Base-by-base conservation (phyloP, 2,797 vertebrate species). In the Acrossocheilus wenchowensis region DNA sequence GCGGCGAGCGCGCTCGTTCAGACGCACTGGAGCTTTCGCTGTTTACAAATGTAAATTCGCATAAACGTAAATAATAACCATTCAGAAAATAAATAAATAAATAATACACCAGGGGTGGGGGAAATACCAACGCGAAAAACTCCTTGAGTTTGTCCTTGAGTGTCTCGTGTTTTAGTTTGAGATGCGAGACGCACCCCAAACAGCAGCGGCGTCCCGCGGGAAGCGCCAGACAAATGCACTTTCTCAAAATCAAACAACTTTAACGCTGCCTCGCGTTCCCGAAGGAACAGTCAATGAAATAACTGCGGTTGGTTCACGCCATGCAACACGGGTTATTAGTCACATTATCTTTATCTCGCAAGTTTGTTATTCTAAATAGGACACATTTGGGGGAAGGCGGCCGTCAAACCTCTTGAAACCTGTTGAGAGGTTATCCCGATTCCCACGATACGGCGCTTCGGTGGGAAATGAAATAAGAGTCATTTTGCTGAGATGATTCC, bases 181-280 rank as follows among this genome's bases (percentile, higher is more conserved):
- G 60, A 54, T 45, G 75, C 57, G 34, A 82, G 41, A 50, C 54
- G 77, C 84, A 88, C 74, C 89, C 69, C 71, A 80, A 86, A 90
- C 88, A 81, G 77, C 78, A 45, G 86, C 82, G 71, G 87, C 84
- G 73, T 92, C 91, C 89, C 90, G 84, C n/a, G 89, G 89, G 89
- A 92, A 64, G 54, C 82, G 52, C 71, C 87, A 90, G 85, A 91
- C 88, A 50, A 90, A 69, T 90, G 79, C 86, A 82, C 66, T 89
- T 88, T 87, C 89, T 92, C 89, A 85, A 88, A 88, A 91, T 90
- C 90, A 92, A 90, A 92, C 90, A 92, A 89, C 86, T 92, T 89
- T 89, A 91, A 92, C 92, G 92, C 73, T 88, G 90, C 87, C 90
- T 52, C 73, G 8, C 43, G 83, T 91, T 92, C 92, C 92, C 93